These are phyloP conservation scores for Cosmia pyralina DNA, from an alignment of 2,888 invertebrate genomes.

Conservation along the genomic window DNA sequence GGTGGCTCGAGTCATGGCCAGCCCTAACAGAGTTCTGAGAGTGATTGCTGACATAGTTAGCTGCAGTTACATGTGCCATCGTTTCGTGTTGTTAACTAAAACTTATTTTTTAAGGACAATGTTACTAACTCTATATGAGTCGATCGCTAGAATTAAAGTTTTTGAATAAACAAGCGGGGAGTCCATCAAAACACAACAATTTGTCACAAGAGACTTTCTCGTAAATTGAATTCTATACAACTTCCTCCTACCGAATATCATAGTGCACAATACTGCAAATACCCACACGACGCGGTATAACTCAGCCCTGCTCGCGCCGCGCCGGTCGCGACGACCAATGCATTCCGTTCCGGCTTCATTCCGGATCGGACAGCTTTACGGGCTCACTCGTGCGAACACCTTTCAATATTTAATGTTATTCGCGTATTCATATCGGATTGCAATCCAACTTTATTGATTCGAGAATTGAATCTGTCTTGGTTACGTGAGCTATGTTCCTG, in stretches of 20 bases:
- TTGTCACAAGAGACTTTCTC: neutral
- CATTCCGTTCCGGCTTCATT: conserved; percentile 54
- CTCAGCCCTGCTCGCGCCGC: conserved; percentile 30
- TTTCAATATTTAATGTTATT: conserved; percentile 58
- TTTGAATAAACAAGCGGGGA: too few species aligned
- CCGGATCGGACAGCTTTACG: conserved; percentile 58
- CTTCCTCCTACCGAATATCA: conserved; percentile 12
- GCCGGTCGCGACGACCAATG: conserved; percentile 38
- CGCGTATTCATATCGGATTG: conserved; percentile 48
- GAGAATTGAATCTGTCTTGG: conserved; percentile 59
- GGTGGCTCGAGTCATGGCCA: too few species aligned
- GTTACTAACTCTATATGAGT: too few species aligned
- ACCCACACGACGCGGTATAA: conserved; percentile 14
- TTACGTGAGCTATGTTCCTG: conserved; percentile 34
- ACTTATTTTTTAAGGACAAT: too few species aligned
- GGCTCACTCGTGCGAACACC: conserved; percentile 54
- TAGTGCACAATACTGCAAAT: conserved; percentile 16
- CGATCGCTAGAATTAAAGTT: too few species aligned
- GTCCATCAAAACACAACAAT: neutral
- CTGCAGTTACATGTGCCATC: too few species aligned
- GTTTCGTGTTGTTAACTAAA: too few species aligned
- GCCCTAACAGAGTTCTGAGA: too few species aligned
- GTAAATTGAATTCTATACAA: conserved; percentile 2
- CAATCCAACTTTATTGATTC: conserved; percentile 58
- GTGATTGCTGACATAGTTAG: too few species aligned